Conservation (phyloP, 1,140 invertebrate species). For the Caenorhabditis elegans region WBcel235 BX284605.5:15979001-15979500, state of each 20-base stretch:
- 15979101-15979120: too few species aligned
- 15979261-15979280: background rate
- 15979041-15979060: too few species aligned
- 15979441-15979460: background rate
- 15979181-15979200: conserved; percentile 14
- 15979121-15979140: too few species aligned
- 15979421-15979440: background rate
- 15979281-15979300: background rate
- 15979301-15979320: background rate
- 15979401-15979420: conserved; percentile 5
- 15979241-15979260: background rate
- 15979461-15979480: background rate
- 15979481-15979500: background rate
- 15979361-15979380: conserved; percentile 9
- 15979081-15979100: too few species aligned
- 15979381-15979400: background rate
- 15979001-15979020: too few species aligned
- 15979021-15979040: too few species aligned
- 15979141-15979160: conserved; percentile 4
- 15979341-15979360: background rate
- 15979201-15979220: background rate
- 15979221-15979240: background rate
- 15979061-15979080: too few species aligned
- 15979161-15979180: background rate
- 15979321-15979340: background rate